Evolutionary conservation across 1,140 invertebrate genomes (phyloP).

Genomic region (Oryctes rhinoceros): DNA sequence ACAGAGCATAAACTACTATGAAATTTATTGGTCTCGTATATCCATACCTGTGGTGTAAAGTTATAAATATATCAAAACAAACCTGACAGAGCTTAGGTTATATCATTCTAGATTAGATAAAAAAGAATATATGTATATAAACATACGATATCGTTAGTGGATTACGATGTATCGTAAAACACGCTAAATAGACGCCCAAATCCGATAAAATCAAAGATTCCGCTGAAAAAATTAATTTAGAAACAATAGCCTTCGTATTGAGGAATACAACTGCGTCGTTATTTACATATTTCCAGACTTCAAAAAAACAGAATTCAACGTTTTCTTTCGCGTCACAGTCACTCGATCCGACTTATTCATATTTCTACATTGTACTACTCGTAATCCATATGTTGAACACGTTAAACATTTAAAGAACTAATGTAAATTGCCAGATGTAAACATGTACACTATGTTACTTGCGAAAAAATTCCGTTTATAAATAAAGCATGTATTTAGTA

Average conservation of each 20-base stretch:
- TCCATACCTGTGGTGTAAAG: no score
- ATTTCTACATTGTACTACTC: background rate
- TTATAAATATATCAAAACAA: background rate
- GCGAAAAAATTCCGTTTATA: background rate
- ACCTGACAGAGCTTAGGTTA: background rate
- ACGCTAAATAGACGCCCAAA: background rate
- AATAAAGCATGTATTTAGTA: background rate
- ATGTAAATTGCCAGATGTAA: background rate
- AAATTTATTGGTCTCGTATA: no score
- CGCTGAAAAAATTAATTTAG: no score
- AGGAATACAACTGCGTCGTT: background rate
- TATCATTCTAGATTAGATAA: background rate
- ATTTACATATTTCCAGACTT: background rate
- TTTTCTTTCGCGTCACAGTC: background rate
- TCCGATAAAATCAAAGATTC: no score
- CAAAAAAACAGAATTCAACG: background rate
- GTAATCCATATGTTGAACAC: background rate
- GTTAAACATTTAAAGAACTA: background rate
- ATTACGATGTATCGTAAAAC: background rate
- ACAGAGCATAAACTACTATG: no score
- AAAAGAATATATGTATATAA: background rate
- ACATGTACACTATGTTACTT: background rate
- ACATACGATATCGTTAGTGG: background rate
- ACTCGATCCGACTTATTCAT: conserved; percentile 4
- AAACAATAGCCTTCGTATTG: no score